Evolutionary conservation across 1,140 invertebrate species (phyloP), one percentile per base, ranked within the genome.

Genomic region (Leptinotarsa defecta): DNA sequence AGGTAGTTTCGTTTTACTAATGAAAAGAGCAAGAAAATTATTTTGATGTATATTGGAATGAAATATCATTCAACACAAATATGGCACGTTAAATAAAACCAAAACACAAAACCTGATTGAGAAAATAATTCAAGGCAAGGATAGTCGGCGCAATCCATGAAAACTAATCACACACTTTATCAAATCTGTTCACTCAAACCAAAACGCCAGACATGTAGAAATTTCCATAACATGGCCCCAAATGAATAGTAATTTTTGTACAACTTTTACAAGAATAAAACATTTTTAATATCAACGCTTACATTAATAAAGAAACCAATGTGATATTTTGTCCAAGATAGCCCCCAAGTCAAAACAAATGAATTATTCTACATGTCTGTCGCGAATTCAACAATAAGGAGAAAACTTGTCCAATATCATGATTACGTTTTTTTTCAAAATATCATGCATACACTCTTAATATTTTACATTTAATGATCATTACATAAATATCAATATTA

Each of bases 161-260:
- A 80, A 79, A 78, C 48, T 81, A 83, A 84, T 84, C 83, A 82
- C 79, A 82, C 81, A 83, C 80, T 83, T 83, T 83, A 83, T 84
- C 83, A 83, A 83, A 83, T 81, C 77, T 79, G 79, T 82, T 81
- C 79, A 80, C 79, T 71, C 79, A 74, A 75, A 77, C 77, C 79
- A 77, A 76, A 65, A 65, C 71, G 79, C 77, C 81, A 81, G 79
- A 69, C 79, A 78, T 79, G 79, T 78, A 81, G 80, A 76, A 74
- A 76, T 69, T 43, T 27, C 49, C 71, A 24, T 74, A 67, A 73
- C 61, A 72, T 81, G 76, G 75, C 76, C 80, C 76, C 76, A 80
- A 80, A 75, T 74, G 62, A 82, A 81, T 80, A 76, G 78, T 81
- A 24, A 80, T 78, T 74, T 78, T 78, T 76, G 77, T 78, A 80